Percentiles rank a stretch among this genome's conserved stretches.
Conservation (phyloP, 2,797 vertebrate genomes). For the Periparus ater region DNA sequence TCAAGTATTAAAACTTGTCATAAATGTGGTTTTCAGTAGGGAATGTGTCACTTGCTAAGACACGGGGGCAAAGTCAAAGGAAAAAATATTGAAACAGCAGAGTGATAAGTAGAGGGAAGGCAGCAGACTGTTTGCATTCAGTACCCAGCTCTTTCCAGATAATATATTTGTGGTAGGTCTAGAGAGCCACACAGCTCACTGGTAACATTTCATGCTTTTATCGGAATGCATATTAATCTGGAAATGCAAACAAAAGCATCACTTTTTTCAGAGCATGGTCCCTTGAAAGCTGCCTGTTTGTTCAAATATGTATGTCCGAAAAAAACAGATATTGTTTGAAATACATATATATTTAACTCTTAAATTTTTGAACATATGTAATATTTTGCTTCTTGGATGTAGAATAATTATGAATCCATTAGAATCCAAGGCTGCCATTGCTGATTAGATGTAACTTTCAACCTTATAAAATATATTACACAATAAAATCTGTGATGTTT, state of each 20-base stretch:
- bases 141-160: conserved; percentile 24
- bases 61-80: conserved; percentile 15
- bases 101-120: conserved; percentile 69
- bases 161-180: conserved; percentile 11
- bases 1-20: conserved; percentile 67
- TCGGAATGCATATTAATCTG: neutral
- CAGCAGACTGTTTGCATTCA: conserved; percentile 59
- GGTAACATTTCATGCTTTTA: neutral
- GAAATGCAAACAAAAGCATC: neutral
- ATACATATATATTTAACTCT: neutral
- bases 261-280: neutral
- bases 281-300: neutral
- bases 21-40: neutral
- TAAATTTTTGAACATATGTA: neutral
- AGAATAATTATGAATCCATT: neutral
- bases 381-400: neutral
- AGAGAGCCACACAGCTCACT: neutral
- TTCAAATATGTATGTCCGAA: neutral
- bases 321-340: neutral
- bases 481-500: conserved; percentile 2
- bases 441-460: neutral
- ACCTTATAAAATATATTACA: neutral
- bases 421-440: neutral
- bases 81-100: conserved; percentile 66
- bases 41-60: conserved; percentile 47